Base-by-base conservation (phyloP, 2,797 vertebrate genomes). In the Aplochiton taeniatus region DNA sequence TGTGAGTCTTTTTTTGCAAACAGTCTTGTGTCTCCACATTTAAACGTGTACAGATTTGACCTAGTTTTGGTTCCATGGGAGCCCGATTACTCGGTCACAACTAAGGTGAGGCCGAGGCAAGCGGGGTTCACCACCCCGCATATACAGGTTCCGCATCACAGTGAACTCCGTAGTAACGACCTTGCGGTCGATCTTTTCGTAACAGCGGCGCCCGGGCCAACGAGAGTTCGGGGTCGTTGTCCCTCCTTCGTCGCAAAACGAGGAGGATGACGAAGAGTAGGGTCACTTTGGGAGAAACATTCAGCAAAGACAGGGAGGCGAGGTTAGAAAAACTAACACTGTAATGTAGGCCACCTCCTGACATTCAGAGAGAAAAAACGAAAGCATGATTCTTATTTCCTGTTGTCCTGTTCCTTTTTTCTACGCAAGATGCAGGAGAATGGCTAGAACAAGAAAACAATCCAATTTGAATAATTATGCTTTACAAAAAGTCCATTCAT, bases 111-210 rank as follows among this genome's bases (percentile, higher is more conserved):
- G 19, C 13, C 4, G 12, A 52, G 10, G 62, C 20, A 19, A 41
- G 54, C 8, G 17, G 3, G 4, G 0, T 2, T 93, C 91, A 96
- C 95, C 95, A 96, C 65, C 95, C 95, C 0, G 95, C 93, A 4
- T 96, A 96, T 11, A 96, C 91, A 0, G 95, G 94, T 62, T 95
- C 94, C 7, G 86, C 90, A 49, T 94, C 93, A 66, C 93, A 92
- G 0, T 79, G 90, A 3, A 93, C 85, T 19, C 93, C 94, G 0
- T 96, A 95, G 1, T 81, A 88, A 18, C 76, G 67, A 1, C 84
- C 85, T 7, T 68, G 83, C 6, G 82, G 85, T 0, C 81, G 78
- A 44, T 90, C 92, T 71, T 84, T 82, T 5, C 76, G 69, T 50
- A 96, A 73, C 61, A 96, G 41, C 0, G 93, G 92, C 0, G 91